phyloP scores from a whole-genome alignment of 2,113 vertebrate species.

The Globicephala melas region DNA sequence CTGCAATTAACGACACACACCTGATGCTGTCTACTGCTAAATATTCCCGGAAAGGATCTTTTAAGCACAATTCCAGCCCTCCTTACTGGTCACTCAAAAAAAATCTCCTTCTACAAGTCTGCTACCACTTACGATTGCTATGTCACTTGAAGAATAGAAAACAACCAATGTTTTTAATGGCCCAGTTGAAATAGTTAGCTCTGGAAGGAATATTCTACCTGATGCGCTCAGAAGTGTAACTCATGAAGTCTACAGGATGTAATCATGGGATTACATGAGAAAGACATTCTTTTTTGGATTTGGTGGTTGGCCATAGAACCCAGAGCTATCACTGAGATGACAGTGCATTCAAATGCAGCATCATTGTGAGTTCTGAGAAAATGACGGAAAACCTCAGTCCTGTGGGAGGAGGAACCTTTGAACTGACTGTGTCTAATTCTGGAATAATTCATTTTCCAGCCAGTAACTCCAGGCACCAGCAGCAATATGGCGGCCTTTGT shows the following conservation, averaged over 20 bases:
- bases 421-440: too few species aligned
- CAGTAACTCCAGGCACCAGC: background rate
- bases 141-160: background rate
- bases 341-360: accelerated
- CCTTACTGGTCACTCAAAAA: background rate
- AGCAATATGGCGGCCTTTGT: background rate
- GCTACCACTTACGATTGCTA: background rate
- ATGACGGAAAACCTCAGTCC: accelerated
- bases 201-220: background rate
- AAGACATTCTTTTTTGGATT: background rate
- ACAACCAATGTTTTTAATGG: background rate
- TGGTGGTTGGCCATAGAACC: background rate
- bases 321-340: background rate
- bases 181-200: background rate
- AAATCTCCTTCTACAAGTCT: background rate
- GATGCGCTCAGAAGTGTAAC: background rate
- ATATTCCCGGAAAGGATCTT: background rate
- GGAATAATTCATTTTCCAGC: background rate
- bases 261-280: too few species aligned
- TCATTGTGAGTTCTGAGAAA: background rate
- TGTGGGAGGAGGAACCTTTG: background rate
- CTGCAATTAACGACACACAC: too few species aligned
- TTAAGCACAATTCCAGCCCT: background rate
- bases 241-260: background rate
- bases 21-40: background rate